These are phyloP conservation scores for Cydia strobilella DNA, from an alignment of 1,140 invertebrate genomes.

Conservation along the genomic window DNA sequence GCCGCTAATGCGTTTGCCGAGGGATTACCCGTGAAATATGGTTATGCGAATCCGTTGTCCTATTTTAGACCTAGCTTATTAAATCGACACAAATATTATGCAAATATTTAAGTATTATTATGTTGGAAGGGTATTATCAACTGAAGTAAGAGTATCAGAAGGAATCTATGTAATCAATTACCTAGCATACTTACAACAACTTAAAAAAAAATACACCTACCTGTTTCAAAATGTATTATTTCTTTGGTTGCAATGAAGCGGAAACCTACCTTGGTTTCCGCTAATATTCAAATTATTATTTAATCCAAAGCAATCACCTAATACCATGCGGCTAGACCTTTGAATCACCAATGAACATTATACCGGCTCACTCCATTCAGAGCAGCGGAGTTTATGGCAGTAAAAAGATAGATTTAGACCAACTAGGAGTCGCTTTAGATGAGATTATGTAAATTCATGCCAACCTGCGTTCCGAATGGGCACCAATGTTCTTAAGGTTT, in stretches of 20 bases:
- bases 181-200: no score
- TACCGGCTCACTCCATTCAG: slow-evolving; percentile 1
- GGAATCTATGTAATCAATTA: no score
- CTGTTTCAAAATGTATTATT: neutral
- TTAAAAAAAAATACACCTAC: no score
- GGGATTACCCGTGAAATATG: slow-evolving; percentile 15
- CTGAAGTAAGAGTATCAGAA: no score
- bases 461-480: slow-evolving; percentile 7
- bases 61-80: neutral
- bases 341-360: slow-evolving; percentile 18
- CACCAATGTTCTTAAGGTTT: slow-evolving; percentile 12
- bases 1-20: slow-evolving; percentile 8
- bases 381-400: slow-evolving; percentile 3
- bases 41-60: neutral
- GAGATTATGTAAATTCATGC: slow-evolving; percentile 22
- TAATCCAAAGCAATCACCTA: slow-evolving; percentile 7
- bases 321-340: neutral
- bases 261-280: no score
- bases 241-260: neutral
- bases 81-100: neutral
- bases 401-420: slow-evolving; percentile 32
- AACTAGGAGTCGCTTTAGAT: slow-evolving; percentile 10
- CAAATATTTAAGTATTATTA: no score
- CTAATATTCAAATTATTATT: neutral
- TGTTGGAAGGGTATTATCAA: no score